These are phyloP conservation scores for Mimumesa dahlbomi DNA, from an alignment of 2,888 invertebrate genomes.

Conservation along the genomic window DNA sequence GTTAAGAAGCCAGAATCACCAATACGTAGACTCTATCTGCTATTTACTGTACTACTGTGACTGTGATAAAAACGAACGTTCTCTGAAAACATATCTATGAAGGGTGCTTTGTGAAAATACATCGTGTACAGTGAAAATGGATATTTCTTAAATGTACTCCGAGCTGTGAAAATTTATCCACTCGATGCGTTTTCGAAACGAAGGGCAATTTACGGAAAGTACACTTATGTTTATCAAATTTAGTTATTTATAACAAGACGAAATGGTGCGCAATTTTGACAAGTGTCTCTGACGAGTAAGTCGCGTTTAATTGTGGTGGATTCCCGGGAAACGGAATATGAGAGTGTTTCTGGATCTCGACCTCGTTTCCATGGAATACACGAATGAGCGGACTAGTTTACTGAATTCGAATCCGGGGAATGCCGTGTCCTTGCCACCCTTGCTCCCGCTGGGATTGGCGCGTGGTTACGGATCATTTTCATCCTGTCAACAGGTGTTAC, in stretches of 20 bases:
- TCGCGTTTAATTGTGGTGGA: conserved; percentile 8
- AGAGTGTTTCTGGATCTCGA: conserved; percentile 58
- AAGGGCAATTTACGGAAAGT: neutral
- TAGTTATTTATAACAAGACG: neutral
- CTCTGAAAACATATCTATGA: no score
- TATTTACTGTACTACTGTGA: no score
- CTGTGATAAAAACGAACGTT: no score
- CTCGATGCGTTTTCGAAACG: no score
- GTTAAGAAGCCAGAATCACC: no score
- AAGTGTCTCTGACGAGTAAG: conserved; percentile 4
- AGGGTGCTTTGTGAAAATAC: no score
- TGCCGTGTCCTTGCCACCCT: conserved; percentile 56
- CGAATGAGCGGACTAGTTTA: conserved; percentile 64
- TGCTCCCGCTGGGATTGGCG: conserved; percentile 48
- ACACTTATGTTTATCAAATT: no score
- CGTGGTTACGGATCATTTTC: conserved; percentile 73
- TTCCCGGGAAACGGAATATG: conserved; percentile 51
- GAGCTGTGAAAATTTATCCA: no score
- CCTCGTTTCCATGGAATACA: conserved; percentile 62
- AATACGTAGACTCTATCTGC: no score
- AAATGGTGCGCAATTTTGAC: neutral
- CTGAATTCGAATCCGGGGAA: conserved; percentile 25
- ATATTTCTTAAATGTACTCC: no score
- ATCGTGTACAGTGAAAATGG: no score
- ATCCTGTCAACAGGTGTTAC: conserved; percentile 70